These are phyloP conservation scores for Periophthalmodon schlosseri DNA, from an alignment of 2,113 vertebrate genomes.

Conservation along the genomic window DNA sequence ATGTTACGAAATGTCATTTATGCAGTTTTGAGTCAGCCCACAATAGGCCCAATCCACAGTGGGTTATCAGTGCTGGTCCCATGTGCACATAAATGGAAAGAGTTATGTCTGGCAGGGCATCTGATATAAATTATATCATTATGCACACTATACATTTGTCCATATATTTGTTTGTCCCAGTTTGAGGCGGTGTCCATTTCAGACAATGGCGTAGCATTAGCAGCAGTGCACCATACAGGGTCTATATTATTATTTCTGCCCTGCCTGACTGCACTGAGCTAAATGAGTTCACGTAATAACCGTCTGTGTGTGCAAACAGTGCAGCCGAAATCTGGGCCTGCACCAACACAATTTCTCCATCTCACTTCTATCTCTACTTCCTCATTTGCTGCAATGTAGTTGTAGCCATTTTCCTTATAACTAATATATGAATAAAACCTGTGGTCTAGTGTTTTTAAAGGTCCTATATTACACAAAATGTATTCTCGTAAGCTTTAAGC, in stretches of 20 bases:
- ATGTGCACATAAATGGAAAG: background rate
- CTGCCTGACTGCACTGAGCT: conserved; percentile 75
- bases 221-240: conserved; percentile 41
- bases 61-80: no score
- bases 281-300: conserved; percentile 76
- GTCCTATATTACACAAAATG: no score
- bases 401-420: conserved; percentile 28
- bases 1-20: no score
- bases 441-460: conserved; percentile 56
- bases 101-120: background rate
- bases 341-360: conserved; percentile 61
- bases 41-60: no score
- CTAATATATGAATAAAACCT: conserved; percentile 51
- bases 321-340: conserved; percentile 52
- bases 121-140: background rate
- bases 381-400: conserved; percentile 48
- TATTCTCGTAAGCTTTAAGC: no score
- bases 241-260: conserved; percentile 72
- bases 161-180: conserved; percentile 32
- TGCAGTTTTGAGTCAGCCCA: no score
- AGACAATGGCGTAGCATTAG: conserved; percentile 40
- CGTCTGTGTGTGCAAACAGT: conserved; percentile 69
- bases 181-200: conserved; percentile 39
- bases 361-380: conserved; percentile 47
- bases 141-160: background rate